Percentiles rank a stretch among this genome's conserved stretches.
Conservation (phyloP, 2,797 vertebrate genomes). For the Nyctalus aviator region DNA sequence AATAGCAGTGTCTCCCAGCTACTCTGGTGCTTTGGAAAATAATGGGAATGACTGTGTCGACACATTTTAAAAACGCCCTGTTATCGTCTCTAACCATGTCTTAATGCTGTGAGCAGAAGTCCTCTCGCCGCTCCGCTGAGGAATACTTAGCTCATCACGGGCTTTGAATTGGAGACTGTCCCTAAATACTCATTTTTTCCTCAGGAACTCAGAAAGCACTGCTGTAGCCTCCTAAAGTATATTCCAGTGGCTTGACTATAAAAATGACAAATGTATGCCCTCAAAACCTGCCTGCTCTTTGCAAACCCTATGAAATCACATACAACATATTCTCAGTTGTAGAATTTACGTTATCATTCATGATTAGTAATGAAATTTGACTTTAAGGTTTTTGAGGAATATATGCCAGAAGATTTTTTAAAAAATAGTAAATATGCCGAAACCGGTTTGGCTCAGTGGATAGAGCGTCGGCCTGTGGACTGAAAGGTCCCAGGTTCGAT, state of each 20-base stretch:
- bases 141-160: neutral
- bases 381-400: conserved; percentile 38
- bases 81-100: neutral
- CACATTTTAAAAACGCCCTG: conserved; percentile 43
- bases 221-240: neutral
- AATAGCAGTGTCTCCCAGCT: neutral
- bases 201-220: neutral
- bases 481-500: no score
- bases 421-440: neutral
- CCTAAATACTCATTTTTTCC: neutral
- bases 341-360: conserved; percentile 25
- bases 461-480: no score
- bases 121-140: neutral
- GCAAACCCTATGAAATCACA: conserved; percentile 7
- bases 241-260: neutral
- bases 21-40: conserved; percentile 57
- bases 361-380: neutral
- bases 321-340: neutral
- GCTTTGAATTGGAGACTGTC: neutral
- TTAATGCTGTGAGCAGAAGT: conserved; percentile 11
- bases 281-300: neutral
- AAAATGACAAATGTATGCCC: neutral
- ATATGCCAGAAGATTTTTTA: neutral
- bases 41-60: conserved; percentile 40
- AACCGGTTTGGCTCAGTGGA: no score